These are phyloP conservation scores for Drymonia ruficornis DNA, from an alignment of 2,888 invertebrate species.

Conservation along the genomic window DNA sequence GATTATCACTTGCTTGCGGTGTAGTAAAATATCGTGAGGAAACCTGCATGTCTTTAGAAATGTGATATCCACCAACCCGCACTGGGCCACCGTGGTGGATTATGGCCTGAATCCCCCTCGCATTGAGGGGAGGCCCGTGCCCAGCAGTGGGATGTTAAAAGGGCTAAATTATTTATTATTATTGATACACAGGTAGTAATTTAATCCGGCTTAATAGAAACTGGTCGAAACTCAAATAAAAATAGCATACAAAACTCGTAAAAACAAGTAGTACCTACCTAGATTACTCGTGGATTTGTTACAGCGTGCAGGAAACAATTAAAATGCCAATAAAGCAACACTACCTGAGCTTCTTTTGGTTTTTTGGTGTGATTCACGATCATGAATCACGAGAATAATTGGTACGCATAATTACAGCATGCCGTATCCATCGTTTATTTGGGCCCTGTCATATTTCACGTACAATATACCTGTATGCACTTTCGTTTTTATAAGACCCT, in stretches of 20 bases:
- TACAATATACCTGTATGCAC: conserved; percentile 58
- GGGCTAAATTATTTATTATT: no score
- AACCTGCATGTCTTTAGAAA: no score
- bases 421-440: conserved; percentile 18
- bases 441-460: conserved; percentile 26
- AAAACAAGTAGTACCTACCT: neutral
- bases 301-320: conserved; percentile 3
- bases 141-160: no score
- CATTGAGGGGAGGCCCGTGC: no score
- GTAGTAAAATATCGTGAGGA: no score
- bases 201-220: no score
- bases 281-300: neutral
- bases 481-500: conserved; percentile 71
- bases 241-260: neutral
- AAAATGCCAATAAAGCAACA: neutral
- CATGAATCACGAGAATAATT: conserved; percentile 3
- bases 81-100: no score
- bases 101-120: no score
- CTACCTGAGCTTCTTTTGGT: neutral
- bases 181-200: no score
- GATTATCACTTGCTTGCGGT: no score
- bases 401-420: neutral
- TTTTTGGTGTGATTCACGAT: neutral
- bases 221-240: no score
- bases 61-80: no score